Evolutionary conservation across 2,113 vertebrate genomes (phyloP), one percentile per base, ranked within the genome.

Genomic region (Oryzias curvinotus): DNA sequence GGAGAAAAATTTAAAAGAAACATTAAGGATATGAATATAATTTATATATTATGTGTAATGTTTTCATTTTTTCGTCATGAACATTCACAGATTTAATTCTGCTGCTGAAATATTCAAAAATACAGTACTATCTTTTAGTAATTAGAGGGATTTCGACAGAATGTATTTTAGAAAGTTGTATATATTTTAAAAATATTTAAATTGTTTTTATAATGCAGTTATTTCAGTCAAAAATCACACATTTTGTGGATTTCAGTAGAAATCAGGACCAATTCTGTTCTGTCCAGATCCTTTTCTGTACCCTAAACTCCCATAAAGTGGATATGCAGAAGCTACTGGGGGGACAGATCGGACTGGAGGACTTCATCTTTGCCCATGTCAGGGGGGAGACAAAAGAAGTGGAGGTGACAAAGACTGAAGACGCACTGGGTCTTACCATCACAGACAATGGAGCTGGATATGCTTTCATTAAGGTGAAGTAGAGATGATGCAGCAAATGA

Each of bases 261-360:
- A 21, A 21, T 21, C 21, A 21, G 21, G 43, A 12, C 2, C 43
- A 19, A 0, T 45, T 66, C 12, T 21, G 15, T 1, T 30, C 12
- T 30, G 18, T 19, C 25, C 86, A 99, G 97, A 99, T 99, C 79
- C 86, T 99, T 14, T 99, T 99, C 78, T 99, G 97, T 79, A 99
- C 97, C 5, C 91, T 98, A 28, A 98, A 98, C 86, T 97, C 97
- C 0, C 96, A 98, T 78, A 98, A 98, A 57, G 96, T 98, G 68
- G 97, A 99, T 89, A 99, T 99, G 97, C 96, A 95, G 90, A 98
- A 96, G 80, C 90, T 98, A 1, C 86, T 99, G 55, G 97, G 97
- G 0, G 97, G 97, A 0, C 97, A 99, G 91, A 99, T 98, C 0
- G 97, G 97, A 5, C 83, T 98, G 83, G 97, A 98, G 80, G 97